A percentile compares a stretch with the other conserved stretches of the same genome.
These are phyloP conservation scores for Ectemnius cavifrons DNA, from an alignment of 2,888 invertebrate species.

Conservation along the genomic window DNA sequence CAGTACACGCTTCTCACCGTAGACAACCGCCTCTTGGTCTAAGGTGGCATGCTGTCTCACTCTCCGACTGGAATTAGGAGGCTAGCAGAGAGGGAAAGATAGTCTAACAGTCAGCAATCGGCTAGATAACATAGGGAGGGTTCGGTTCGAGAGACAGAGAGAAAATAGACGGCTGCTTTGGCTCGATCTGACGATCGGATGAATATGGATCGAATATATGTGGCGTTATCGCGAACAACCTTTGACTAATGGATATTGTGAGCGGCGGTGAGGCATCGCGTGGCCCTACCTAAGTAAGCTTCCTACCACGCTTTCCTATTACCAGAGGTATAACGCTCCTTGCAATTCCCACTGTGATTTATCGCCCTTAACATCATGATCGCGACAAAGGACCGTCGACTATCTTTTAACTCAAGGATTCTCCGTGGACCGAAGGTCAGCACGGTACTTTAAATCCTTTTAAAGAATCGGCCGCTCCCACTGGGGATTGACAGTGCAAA, in stretches of 20 bases:
- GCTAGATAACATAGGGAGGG: no score
- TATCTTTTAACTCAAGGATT: neutral
- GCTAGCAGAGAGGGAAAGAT: no score
- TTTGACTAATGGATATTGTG: constrained; percentile 46
- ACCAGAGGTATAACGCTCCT: constrained; percentile 11
- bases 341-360: constrained; percentile 22
- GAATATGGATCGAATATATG: constrained; percentile 14
- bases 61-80: no score
- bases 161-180: constrained; percentile 9
- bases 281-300: constrained; percentile 3
- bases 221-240: constrained; percentile 11
- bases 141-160: no score
- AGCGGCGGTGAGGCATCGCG: constrained; percentile 18
- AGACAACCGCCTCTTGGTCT: neutral
- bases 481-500: no score
- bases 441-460: neutral
- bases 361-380: constrained; percentile 4
- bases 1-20: constrained; percentile 4
- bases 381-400: neutral
- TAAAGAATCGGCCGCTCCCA: neutral
- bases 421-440: constrained; percentile 19
- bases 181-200: constrained; percentile 26
- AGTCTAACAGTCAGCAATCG: no score
- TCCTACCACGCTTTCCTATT: neutral
- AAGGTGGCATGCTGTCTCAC: no score